A percentile compares a stretch with the other conserved stretches of the same genome.
These are phyloP conservation scores for Leptopilina myrica DNA, from an alignment of 2,888 invertebrate species.

Conservation along the genomic window DNA sequence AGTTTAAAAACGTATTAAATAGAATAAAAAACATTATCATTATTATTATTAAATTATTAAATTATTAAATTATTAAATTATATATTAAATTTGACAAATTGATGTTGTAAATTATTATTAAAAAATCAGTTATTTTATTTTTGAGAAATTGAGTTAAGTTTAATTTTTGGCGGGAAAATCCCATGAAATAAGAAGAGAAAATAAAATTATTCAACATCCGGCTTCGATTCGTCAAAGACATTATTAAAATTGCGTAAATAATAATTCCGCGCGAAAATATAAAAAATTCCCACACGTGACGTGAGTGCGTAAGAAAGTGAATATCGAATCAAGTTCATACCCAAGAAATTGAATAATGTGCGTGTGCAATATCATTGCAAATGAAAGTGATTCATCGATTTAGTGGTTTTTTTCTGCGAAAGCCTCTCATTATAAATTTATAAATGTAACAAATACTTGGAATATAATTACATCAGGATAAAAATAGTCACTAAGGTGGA, in stretches of 20 bases:
- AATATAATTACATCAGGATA: slow-evolving; percentile 17
- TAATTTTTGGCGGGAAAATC: not conserved
- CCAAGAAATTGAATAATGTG: slow-evolving; percentile 42
- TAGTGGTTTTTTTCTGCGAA: not conserved
- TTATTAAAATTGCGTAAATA: slow-evolving; percentile 54
- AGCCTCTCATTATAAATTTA: not conserved
- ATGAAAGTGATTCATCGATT: slow-evolving; percentile 27
- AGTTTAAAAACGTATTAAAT: no score
- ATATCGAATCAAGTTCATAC: slow-evolving; percentile 40
- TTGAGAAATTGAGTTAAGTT: no score
- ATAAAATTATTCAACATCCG: slow-evolving; percentile 52
- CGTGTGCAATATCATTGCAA: not conserved
- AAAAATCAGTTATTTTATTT: no score
- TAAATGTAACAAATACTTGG: not conserved
- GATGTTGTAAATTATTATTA: no score
- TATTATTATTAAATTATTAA: no score
- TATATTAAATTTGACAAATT: no score
- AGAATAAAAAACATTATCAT: no score
- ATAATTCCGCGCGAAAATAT: slow-evolving; percentile 41
- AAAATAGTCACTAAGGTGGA: slow-evolving; percentile 15
- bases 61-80: no score
- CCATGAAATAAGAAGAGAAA: slow-evolving; percentile 14
- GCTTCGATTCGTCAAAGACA: slow-evolving; percentile 59
- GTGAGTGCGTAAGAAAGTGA: slow-evolving; percentile 39
- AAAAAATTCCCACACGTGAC: slow-evolving; percentile 55